Conservation (phyloP, 2,888 invertebrate genomes). For the Auanema freiburgensis region DNA sequence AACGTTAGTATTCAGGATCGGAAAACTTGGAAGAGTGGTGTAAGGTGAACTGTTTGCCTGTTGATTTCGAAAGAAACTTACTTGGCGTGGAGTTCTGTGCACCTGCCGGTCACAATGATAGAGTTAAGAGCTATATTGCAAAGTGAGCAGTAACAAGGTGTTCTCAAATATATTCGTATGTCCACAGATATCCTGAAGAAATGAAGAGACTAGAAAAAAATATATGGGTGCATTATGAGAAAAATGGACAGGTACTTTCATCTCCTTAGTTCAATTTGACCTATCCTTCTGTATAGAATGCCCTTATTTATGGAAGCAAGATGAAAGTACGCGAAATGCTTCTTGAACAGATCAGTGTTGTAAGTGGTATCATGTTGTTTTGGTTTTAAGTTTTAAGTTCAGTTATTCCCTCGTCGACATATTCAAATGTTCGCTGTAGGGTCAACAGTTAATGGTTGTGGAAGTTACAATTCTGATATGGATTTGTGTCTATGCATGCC, state of each 20-base stretch:
- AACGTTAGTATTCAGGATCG: too few species aligned
- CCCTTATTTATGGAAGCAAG: slow-evolving; percentile 19
- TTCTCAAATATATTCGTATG: background rate
- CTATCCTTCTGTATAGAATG: background rate
- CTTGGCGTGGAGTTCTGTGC: slow-evolving; percentile 15
- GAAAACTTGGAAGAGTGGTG: background rate
- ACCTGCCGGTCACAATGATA: background rate
- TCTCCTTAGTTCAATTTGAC: too few species aligned
- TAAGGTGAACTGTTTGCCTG: background rate
- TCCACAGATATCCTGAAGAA: slow-evolving; percentile 4
- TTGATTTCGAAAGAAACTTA: slow-evolving; percentile 11
- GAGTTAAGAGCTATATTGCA: background rate
- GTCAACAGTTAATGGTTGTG: slow-evolving; percentile 62
- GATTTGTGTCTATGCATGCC: slow-evolving; percentile 56
- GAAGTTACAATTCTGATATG: slow-evolving; percentile 60
- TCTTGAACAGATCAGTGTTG: slow-evolving; percentile 4
- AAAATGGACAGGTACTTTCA: slow-evolving; percentile 16
- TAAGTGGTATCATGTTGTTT: background rate
- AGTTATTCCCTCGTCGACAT: background rate
- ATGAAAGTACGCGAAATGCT: slow-evolving; percentile 27
- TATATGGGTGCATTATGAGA: slow-evolving; percentile 19
- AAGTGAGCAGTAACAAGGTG: background rate
- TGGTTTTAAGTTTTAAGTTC: background rate
- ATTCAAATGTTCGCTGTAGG: slow-evolving; percentile 39
- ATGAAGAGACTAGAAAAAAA: background rate